phyloP scores from a whole-genome alignment of 2,888 invertebrate species.

The Agrotis exclamationis region DNA sequence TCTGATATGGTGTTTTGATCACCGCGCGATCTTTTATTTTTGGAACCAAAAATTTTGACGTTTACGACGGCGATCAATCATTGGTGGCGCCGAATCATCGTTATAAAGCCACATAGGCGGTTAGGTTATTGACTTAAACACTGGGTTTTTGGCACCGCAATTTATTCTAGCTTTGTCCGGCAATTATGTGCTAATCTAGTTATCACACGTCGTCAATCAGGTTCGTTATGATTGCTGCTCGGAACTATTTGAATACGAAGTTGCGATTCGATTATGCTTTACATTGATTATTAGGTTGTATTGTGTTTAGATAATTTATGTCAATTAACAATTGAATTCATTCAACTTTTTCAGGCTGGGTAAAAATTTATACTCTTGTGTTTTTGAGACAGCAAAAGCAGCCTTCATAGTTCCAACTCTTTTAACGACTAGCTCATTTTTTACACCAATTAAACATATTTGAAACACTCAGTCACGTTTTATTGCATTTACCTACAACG shows the following conservation, averaged over 20 bases:
- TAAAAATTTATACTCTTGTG: too few species aligned
- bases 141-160: slow-evolving; percentile 64
- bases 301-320: neutral
- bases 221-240: slow-evolving; percentile 17
- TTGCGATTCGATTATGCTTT: neutral
- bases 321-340: neutral
- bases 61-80: slow-evolving; percentile 83
- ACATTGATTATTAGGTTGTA: neutral
- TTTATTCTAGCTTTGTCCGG: slow-evolving; percentile 57
- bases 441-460: neutral
- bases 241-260: slow-evolving; percentile 3
- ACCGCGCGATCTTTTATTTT: slow-evolving; percentile 74
- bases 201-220: slow-evolving; percentile 63
- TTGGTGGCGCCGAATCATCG: slow-evolving; percentile 80
- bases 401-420: neutral
- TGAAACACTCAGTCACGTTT: neutral
- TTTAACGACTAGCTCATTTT: neutral
- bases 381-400: neutral
- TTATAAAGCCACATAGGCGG: slow-evolving; percentile 74
- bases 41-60: slow-evolving; percentile 75
- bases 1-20: slow-evolving; percentile 74
- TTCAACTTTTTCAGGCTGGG: neutral
- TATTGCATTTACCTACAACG: neutral
- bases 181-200: slow-evolving; percentile 54
- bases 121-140: slow-evolving; percentile 75